These are phyloP conservation scores for Drosophila neocordata DNA, from an alignment of 1,140 invertebrate genomes.

Conservation along the genomic window DNA sequence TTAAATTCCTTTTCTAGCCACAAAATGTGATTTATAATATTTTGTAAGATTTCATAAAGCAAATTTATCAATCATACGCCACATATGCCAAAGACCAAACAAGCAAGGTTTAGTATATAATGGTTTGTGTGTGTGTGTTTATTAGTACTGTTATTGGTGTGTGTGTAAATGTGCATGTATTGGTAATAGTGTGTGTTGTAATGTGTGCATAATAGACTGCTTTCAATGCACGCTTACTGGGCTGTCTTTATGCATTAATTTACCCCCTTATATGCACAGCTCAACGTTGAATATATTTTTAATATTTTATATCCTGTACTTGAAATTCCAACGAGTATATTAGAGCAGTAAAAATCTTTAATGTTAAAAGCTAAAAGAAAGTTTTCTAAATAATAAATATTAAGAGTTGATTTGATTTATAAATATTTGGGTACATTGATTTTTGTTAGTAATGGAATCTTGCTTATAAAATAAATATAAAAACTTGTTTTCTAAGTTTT, in stretches of 20 bases:
- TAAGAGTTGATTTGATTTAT: too few species aligned
- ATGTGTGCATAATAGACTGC: constrained; percentile 63
- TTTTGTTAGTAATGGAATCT: too few species aligned
- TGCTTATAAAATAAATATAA: too few species aligned
- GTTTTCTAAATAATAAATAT: too few species aligned
- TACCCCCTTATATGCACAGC: constrained; percentile 40
- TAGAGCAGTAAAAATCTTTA: background rate
- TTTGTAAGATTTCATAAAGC: constrained; percentile 60
- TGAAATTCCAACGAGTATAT: background rate
- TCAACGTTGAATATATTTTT: constrained; percentile 19
- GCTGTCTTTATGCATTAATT: constrained; percentile 72
- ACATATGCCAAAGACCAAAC: constrained; percentile 32
- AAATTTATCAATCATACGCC: constrained; percentile 74
- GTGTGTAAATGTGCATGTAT: too few species aligned
- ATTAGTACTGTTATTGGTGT: background rate
- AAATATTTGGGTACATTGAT: too few species aligned
- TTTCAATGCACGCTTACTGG: constrained; percentile 53
- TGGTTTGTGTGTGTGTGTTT: background rate
- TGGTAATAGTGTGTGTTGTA: constrained; percentile 18
- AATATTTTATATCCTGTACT: constrained; percentile 20
- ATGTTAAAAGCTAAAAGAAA: background rate
- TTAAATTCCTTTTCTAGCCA: constrained; percentile 10
- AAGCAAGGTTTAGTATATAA: background rate
- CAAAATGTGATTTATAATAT: constrained; percentile 31
- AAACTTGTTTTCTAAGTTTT: too few species aligned